These are phyloP conservation scores for Erynnis tages DNA, from an alignment of 2,888 invertebrate species.

Conservation along the genomic window DNA sequence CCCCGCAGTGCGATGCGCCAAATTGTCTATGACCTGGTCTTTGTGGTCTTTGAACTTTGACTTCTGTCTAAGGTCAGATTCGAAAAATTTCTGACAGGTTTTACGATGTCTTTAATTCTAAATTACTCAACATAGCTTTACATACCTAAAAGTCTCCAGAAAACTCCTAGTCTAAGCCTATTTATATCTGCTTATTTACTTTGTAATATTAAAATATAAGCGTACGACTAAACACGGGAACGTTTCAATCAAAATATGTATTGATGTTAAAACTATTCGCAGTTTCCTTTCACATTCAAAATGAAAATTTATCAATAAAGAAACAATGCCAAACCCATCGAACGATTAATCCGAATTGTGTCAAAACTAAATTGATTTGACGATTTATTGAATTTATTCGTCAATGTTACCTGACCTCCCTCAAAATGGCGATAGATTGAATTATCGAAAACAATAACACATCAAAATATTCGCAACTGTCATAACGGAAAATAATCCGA, in stretches of 20 bases:
- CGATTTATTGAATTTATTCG: constrained; percentile 6
- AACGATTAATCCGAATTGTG: not conserved
- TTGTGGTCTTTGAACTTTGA: not conserved
- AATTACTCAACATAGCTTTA: too few relatives aligned
- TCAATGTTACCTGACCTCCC: constrained; percentile 1
- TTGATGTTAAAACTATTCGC: not conserved
- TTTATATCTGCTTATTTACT: too few relatives aligned
- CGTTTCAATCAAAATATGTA: too few relatives aligned
- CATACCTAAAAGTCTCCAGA: too few relatives aligned
- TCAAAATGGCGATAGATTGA: constrained; percentile 5
- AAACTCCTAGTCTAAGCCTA: too few relatives aligned
- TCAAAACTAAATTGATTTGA: constrained; percentile 7
- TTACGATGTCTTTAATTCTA: too few relatives aligned
- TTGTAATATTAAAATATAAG: too few relatives aligned
- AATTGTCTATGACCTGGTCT: constrained; percentile 11
- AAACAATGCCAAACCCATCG: not conserved
- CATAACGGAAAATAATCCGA: too few relatives aligned
- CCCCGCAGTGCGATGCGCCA: constrained; percentile 18
- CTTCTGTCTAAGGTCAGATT: too few relatives aligned
- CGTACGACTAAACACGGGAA: too few relatives aligned
- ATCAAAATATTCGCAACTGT: not conserved
- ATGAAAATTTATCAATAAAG: constrained; percentile 2
- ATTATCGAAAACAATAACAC: constrained; percentile 9
- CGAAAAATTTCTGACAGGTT: too few relatives aligned
- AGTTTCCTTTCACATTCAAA: not conserved